Base-by-base conservation (phyloP, 2,888 invertebrate genomes). In the Lutraria lutraria region DNA sequence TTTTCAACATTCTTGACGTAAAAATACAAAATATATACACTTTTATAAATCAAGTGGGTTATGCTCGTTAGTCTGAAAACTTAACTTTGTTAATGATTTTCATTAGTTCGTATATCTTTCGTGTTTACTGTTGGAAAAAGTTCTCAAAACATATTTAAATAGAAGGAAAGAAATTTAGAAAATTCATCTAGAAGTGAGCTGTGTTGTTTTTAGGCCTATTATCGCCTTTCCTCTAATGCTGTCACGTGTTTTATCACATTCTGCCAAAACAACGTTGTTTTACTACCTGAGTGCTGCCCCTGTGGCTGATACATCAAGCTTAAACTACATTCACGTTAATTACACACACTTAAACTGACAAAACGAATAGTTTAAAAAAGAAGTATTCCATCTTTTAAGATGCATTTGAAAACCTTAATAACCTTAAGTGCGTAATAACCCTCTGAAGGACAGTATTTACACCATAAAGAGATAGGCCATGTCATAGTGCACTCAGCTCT, bases 261-360 rank as follows among this genome's bases (percentile, higher is more conserved):
- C 29, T 2, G 72, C 16, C 12, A 76, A 76, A 76, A 6, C 13
- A 8, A 76, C 31, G 2, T 31, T 16, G 76, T 16, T 76, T 76
- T 76, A 76, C 6, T 16, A 16, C 16, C 0, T 63, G 63, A 63
- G 6, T 76, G 19, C 34, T 31, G 34, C 25, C 25, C 4, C 15
- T 1, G 29, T 34, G 76, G 12, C 76, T 31, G 31, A 76, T 34
- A 76, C 34, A 76, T 76, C 34, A 34, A 16, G 76, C 15, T 25
- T 34, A 34, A 31, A 76, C 31, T 29, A 8, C 29, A 34, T 31
- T 16, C 31, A 31, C 34, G 15, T 76, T 13, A 31, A 76, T 31
- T 76, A 76, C 31, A 29, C 13, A 31, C 76, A 25, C 76, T 34
- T 76, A 76, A 76, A 76, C 31, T 76, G 19, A 76, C 76, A 31